phyloP scores from a whole-genome alignment of 2,113 vertebrate genomes.

The Rhinogobius similis region DNA sequence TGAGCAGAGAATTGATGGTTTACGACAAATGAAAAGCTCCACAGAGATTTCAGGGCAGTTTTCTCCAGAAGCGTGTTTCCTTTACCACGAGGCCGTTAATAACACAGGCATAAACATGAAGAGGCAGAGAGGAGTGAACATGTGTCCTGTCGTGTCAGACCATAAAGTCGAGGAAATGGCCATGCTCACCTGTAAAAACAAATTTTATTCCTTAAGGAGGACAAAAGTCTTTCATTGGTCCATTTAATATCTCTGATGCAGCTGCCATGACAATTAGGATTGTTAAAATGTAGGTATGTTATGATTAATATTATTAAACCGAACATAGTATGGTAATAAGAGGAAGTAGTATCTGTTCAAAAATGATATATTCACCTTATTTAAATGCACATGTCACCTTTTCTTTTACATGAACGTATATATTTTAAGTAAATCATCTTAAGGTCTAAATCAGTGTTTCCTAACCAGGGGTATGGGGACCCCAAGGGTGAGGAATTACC shows the following conservation, averaged over 20 bases:
- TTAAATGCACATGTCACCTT: too few relatives aligned
- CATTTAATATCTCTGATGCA: background rate
- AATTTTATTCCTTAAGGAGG: background rate
- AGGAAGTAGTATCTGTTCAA: too few relatives aligned
- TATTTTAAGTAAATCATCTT: too few relatives aligned
- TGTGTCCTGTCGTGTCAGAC: background rate
- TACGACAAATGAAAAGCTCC: constrained; percentile 19
- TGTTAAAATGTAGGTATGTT: too few relatives aligned
- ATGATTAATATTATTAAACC: too few relatives aligned
- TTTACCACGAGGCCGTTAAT: background rate
- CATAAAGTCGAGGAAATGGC: background rate
- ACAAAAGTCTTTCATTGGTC: background rate
- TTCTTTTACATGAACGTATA: too few relatives aligned
- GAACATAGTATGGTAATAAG: too few relatives aligned
- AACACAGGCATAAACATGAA: constrained; percentile 4
- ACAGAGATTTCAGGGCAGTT: background rate
- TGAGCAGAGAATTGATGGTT: constrained; percentile 15
- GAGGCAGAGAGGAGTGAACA: background rate
- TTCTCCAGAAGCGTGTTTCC: constrained; percentile 11
- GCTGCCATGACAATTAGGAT: background rate
- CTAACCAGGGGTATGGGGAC: too few relatives aligned
- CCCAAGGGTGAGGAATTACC: too few relatives aligned
- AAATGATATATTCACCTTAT: too few relatives aligned
- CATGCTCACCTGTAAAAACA: background rate
- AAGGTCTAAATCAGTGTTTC: too few relatives aligned